A percentile compares a stretch with the other conserved stretches of the same genome.
phyloP scores from a whole-genome alignment of 2,888 invertebrate genomes.

The Hyposoter dolosus region DNA sequence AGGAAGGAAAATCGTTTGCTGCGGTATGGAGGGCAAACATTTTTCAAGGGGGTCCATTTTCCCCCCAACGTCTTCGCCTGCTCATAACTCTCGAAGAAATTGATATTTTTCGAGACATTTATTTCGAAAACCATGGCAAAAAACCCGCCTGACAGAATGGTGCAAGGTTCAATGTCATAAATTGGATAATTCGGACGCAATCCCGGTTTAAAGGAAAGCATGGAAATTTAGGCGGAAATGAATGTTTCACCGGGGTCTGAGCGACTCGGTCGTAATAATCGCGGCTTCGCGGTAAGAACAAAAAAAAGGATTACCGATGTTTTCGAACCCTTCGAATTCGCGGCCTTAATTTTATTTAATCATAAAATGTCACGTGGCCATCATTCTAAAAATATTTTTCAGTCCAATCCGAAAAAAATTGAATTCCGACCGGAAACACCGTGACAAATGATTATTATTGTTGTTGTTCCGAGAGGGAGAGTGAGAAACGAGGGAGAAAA shows the following conservation, averaged over 20 bases:
- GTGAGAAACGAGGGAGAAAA: conserved; percentile 49
- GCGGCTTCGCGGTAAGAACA: not conserved
- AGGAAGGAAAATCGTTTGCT: not conserved
- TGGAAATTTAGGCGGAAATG: not conserved
- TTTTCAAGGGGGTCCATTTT: not conserved
- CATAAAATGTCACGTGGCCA: not conserved
- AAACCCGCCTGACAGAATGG: not conserved
- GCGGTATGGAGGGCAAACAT: not conserved
- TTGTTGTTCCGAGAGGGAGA: conserved; percentile 8
- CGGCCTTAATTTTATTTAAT: too few species aligned
- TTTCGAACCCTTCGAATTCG: too few species aligned
- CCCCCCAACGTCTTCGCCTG: not conserved
- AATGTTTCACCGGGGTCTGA: not conserved
- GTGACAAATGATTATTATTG: not conserved
- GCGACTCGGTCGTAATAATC: not conserved
- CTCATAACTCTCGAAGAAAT: not conserved
- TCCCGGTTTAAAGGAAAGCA: not conserved
- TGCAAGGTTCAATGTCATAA: not conserved
- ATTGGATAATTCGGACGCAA: not conserved
- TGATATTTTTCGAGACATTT: not conserved
- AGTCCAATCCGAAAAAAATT: not conserved
- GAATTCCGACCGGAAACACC: not conserved
- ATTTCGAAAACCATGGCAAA: not conserved
- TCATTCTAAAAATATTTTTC: not conserved
- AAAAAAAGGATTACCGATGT: too few species aligned